Conservation (phyloP, 2,113 vertebrate genomes). For the Holacanthus passer region DNA sequence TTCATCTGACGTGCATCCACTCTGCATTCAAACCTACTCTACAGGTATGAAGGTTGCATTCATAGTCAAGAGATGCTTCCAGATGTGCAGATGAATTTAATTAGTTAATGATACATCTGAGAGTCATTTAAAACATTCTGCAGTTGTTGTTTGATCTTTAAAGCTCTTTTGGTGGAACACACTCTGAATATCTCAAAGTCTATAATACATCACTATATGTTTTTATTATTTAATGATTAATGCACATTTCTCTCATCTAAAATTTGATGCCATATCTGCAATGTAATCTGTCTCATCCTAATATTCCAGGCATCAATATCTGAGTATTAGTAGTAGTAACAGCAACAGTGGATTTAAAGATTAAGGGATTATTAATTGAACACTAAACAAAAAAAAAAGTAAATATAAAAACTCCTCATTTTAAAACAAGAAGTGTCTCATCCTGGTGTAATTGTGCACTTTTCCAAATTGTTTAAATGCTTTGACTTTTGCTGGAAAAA, state of each 20-base stretch:
- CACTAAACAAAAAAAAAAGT: neutral
- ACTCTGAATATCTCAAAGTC: neutral
- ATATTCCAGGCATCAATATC: neutral
- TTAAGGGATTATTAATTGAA: neutral
- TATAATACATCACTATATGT: neutral
- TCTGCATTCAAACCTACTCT: neutral
- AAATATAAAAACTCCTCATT: neutral
- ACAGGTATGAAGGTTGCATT: neutral
- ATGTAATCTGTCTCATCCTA: neutral
- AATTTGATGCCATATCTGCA: too few species aligned
- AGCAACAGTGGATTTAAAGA: neutral
- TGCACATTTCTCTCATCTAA: neutral
- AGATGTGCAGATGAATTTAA: constrained; percentile 45
- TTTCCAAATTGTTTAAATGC: neutral
- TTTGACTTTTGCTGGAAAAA: neutral
- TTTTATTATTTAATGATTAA: neutral
- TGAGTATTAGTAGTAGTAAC: neutral
- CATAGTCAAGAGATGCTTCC: too few species aligned
- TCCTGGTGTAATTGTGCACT: neutral
- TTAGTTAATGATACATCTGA: constrained; percentile 12
- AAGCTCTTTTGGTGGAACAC: neutral
- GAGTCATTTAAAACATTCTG: constrained; percentile 1
- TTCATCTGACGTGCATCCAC: constrained; percentile 38
- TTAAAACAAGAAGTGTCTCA: neutral
- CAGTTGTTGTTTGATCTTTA: constrained; percentile 16